Conservation (phyloP, 1,140 invertebrate species). For the Heterodera carotae region DNA sequence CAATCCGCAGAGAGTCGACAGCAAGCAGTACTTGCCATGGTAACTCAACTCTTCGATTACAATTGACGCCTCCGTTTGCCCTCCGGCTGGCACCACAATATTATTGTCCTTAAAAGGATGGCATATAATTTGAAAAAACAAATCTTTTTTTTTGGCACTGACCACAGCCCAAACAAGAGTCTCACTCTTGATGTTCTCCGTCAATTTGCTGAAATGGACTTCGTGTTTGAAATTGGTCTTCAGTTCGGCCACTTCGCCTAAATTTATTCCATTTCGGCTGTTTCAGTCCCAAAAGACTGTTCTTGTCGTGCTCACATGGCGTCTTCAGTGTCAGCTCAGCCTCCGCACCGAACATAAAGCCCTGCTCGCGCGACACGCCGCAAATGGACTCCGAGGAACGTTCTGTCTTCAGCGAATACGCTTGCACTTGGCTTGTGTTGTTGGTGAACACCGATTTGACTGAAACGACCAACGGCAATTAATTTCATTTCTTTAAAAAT, state of each 20-base stretch:
- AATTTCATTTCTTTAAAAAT: conserved; percentile 58
- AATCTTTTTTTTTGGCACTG: neutral
- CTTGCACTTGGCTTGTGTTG: conserved; percentile 67
- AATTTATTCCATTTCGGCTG: conserved; percentile 31
- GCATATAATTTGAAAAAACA: too few species aligned
- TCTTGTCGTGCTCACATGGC: conserved; percentile 64
- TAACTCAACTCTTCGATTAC: conserved; percentile 68
- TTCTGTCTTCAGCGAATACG: conserved; percentile 69
- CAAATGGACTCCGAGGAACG: conserved; percentile 66
- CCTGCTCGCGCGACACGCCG: conserved; percentile 66
- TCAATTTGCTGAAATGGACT: conserved; percentile 67
- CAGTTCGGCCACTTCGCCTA: conserved; percentile 67
- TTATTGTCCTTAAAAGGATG: neutral
- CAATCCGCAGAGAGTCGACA: conserved; percentile 65
- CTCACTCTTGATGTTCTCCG: conserved; percentile 67
- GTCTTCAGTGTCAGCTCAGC: conserved; percentile 68
- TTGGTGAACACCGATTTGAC: conserved; percentile 69
- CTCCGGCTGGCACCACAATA: conserved; percentile 63
- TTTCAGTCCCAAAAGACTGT: too few species aligned
- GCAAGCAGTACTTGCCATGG: conserved; percentile 66
- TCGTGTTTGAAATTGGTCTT: conserved; percentile 69
- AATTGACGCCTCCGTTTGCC: conserved; percentile 67
- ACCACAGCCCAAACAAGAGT: conserved; percentile 68
- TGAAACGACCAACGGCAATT: conserved; percentile 59
- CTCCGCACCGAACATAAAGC: conserved; percentile 68